Evolutionary conservation across 2,888 invertebrate genomes (phyloP), one percentile per base, ranked within the genome.

Genomic region (Malthinus flaveolus): DNA sequence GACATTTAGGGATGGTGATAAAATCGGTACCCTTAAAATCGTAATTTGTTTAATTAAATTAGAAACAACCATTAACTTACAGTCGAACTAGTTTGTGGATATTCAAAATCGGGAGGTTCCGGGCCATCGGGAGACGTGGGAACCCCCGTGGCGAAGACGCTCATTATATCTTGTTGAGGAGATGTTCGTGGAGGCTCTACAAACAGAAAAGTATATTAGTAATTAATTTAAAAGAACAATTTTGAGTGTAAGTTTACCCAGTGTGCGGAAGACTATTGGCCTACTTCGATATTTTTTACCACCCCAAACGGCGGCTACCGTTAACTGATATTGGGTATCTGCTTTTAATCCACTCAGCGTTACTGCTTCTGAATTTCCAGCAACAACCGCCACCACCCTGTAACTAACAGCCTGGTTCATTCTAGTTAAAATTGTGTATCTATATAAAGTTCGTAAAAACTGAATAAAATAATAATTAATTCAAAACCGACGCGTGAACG

Each of bases 321-420:
- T 89, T 62, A 94, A 85, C 71, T 93, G 93, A 78, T 94, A 94
- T 80, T 93, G 92, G 15, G 93, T 93, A 78, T 92, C 91, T 13
- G 94, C 90, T 75, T 88, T 86, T 64, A 93, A 82, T 45, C 90
- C 89, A 75, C 87, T 90, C 75, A 93, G 80, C 66, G 91, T 90
- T 69, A 93, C 90, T 64, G 91, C 91, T 78, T 91, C 92, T 63
- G 91, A 91, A 81, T 91, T 93, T 68, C 93, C 92, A 70, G 93
- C 93, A 78, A 93, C 92, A 79, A 91, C 89, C 84, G 90, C 85
- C 82, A 93, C 92, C 85, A 93, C 91, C 87, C 93, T 93, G 91
- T 91, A 93, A 92, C 93, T 93, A 91, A 89, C 83, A 80, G 70
- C 64, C 71, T 73, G 67, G 68, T 71, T 73, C 66, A 73, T 75